Conservation (phyloP, 2,113 vertebrate species). For the Urocitellus parryii region DNA sequence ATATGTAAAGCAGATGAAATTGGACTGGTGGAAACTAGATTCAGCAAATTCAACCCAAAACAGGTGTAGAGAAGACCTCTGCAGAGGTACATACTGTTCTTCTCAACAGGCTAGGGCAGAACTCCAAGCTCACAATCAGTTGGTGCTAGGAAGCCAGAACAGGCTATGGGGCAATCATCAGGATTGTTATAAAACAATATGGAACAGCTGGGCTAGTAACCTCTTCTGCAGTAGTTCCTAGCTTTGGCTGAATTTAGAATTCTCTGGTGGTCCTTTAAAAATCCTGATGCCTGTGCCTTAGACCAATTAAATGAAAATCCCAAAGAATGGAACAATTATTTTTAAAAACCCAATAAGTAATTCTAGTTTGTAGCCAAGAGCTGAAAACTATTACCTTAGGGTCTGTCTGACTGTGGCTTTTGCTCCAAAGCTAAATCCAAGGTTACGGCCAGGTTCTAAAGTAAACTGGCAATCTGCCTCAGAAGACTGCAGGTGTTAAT, state of each 20-base stretch:
- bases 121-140: slow-evolving; percentile 58
- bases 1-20: slow-evolving; percentile 34
- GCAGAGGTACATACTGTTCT: slow-evolving; percentile 62
- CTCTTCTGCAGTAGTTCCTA: background rate
- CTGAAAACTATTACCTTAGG: background rate
- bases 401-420: background rate
- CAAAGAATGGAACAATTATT: background rate
- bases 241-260: slow-evolving; percentile 24
- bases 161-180: slow-evolving; percentile 53
- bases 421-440: slow-evolving; percentile 1
- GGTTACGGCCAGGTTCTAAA: background rate
- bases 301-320: slow-evolving; percentile 32
- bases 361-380: slow-evolving; percentile 21
- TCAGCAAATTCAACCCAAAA: slow-evolving; percentile 51
- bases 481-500: background rate
- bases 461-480: background rate
- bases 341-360: background rate
- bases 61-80: slow-evolving; percentile 69
- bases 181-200: slow-evolving; percentile 31
- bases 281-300: background rate
- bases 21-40: slow-evolving; percentile 48
- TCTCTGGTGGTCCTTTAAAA: slow-evolving; percentile 32
- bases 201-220: background rate
- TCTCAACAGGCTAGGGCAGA: slow-evolving; percentile 52
- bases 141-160: slow-evolving; percentile 38